Percentiles rank a stretch among this genome's conserved stretches.
These are phyloP conservation scores for Thripadectes ignobilis DNA, from an alignment of 2,797 vertebrate species.

Conservation along the genomic window DNA sequence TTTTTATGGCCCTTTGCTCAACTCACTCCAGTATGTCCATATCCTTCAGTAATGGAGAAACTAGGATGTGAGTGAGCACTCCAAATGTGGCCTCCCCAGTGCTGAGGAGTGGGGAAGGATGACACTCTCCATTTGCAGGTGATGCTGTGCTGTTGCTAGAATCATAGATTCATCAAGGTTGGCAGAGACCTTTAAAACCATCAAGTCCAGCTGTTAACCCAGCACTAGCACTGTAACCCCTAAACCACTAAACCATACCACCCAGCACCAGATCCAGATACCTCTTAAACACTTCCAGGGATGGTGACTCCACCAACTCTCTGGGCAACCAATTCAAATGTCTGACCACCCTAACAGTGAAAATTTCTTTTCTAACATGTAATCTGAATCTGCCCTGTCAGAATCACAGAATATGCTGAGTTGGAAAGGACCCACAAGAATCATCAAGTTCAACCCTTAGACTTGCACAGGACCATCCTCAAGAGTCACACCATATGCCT, in stretches of 20 bases:
- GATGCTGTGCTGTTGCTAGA: not conserved
- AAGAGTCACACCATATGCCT: not conserved
- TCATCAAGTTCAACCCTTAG: not conserved
- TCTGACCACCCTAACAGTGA: not conserved
- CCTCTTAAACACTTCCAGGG: not conserved
- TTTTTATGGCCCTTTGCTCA: not conserved
- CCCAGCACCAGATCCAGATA: not conserved
- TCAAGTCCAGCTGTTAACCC: not conserved
- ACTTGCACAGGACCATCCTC: not conserved
- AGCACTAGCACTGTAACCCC: not conserved
- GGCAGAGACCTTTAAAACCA: not conserved
- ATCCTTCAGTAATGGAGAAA: not conserved
- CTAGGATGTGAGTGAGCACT: not conserved
- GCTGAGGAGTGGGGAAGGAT: not conserved
- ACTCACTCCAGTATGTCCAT: not conserved
- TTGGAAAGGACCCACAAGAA: not conserved
- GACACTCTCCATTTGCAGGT: not conserved
- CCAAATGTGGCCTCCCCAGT: not conserved
- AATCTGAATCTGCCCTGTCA: not conserved
- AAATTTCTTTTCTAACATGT: fast-evolving
- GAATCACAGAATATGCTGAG: not conserved
- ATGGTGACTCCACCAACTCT: not conserved
- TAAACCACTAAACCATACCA: not conserved
- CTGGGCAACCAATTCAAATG: not conserved
- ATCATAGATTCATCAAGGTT: not conserved